These are phyloP conservation scores for Orchestia grillus DNA, from an alignment of 1,140 invertebrate species.

Conservation along the genomic window DNA sequence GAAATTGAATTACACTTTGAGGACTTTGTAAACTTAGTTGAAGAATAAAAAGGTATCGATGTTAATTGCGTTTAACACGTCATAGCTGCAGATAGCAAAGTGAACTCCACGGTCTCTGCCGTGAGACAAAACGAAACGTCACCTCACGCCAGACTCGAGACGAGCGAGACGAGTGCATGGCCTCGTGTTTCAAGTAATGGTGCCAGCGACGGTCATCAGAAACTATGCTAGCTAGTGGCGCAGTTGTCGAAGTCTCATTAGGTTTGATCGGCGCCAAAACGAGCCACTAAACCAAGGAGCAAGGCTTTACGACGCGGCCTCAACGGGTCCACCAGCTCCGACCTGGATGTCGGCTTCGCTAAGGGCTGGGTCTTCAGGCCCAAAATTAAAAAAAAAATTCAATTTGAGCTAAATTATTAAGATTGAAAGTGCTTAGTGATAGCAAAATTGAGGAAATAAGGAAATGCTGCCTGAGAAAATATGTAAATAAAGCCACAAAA, in stretches of 20 bases:
- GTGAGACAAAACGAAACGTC: neutral
- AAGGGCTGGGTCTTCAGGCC: neutral
- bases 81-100: neutral
- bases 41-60: neutral
- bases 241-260: neutral
- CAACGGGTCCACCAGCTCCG: neutral
- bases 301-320: conserved; percentile 12
- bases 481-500: neutral
- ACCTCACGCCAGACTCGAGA: neutral
- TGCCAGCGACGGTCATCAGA: neutral
- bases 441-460: neutral
- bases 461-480: neutral
- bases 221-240: neutral
- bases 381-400: neutral
- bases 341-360: neutral
- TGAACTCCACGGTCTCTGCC: neutral
- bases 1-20: neutral
- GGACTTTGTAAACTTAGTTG: too few relatives aligned
- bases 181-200: neutral
- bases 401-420: neutral
- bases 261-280: conserved; percentile 27
- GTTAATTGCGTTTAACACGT: neutral
- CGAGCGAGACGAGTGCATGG: neutral
- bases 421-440: neutral
- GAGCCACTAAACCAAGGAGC: conserved; percentile 22